Percentiles rank a stretch among this genome's conserved stretches.
Evolutionary conservation across 2,888 invertebrate genomes (phyloP).

Genomic region (Melanargia galathea): DNA sequence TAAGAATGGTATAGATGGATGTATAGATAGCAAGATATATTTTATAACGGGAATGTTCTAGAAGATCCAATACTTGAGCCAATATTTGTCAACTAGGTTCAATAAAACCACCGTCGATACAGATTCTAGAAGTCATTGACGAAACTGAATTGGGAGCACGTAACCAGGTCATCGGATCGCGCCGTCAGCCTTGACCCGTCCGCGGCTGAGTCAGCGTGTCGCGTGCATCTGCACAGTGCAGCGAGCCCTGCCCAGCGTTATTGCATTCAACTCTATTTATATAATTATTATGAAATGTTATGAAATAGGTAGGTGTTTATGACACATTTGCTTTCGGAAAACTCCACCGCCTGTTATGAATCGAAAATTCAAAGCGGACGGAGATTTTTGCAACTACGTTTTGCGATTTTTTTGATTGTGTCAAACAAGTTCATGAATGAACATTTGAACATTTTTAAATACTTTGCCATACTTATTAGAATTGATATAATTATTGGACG

Average conservation of each 20-base stretch:
- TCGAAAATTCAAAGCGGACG: constrained; percentile 4
- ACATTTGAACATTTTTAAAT: background rate
- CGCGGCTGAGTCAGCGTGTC: constrained; percentile 53
- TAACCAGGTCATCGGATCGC: constrained; percentile 63
- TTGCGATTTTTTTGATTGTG: too few relatives aligned
- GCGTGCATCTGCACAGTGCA: constrained; percentile 40
- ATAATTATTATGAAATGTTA: constrained; percentile 38
- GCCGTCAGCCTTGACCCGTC: constrained; percentile 57
- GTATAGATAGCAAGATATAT: too few relatives aligned
- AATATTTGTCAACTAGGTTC: too few relatives aligned
- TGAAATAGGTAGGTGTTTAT: constrained; percentile 29
- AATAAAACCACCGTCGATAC: background rate
- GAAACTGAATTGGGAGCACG: constrained; percentile 50
- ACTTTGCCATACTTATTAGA: background rate
- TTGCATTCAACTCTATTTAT: constrained; percentile 38
- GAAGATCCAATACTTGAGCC: too few relatives aligned
- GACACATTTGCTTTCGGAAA: constrained; percentile 19
- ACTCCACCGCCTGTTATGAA: background rate
- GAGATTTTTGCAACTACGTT: constrained; percentile 10
- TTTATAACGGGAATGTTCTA: too few relatives aligned
- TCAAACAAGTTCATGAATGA: background rate
- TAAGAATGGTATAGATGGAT: too few relatives aligned
- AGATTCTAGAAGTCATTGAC: constrained; percentile 41
- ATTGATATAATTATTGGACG: too few relatives aligned
- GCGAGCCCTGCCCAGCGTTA: constrained; percentile 23